Conservation (phyloP, 1,140 invertebrate species). For the Linepithema humile region DNA sequence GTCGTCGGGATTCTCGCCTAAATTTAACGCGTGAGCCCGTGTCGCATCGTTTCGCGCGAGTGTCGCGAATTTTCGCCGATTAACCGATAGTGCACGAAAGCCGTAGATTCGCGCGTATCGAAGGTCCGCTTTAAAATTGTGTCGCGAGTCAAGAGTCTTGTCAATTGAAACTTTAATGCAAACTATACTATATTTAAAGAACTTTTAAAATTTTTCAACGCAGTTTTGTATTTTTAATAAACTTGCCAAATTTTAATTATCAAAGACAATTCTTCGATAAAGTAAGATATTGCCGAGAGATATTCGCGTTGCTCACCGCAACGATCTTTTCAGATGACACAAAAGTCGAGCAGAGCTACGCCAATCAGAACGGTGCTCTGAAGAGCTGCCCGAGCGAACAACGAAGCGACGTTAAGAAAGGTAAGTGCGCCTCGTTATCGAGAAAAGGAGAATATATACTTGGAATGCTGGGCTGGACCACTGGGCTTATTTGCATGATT, state of each 20-base stretch:
- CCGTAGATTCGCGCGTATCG: neutral
- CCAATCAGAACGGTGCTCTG: slow-evolving; percentile 75
- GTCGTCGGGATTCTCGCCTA: slow-evolving; percentile 38
- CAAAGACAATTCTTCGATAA: too few relatives aligned
- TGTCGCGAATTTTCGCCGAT: neutral
- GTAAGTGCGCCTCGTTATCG: slow-evolving; percentile 66
- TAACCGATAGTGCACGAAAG: neutral
- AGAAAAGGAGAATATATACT: slow-evolving; percentile 20
- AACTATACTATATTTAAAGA: neutral
- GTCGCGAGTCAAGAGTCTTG: neutral
- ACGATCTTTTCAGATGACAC: slow-evolving; percentile 76
- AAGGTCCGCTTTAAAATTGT: neutral
- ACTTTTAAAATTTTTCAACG: neutral
- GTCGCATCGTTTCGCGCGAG: neutral
- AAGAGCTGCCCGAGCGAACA: slow-evolving; percentile 69
- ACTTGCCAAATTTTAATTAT: too few relatives aligned
- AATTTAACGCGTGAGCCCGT: slow-evolving; percentile 42
- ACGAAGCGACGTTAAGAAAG: slow-evolving; percentile 66
- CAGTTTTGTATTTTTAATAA: neutral
- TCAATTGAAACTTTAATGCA: neutral
- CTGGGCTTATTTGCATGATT: slow-evolving; percentile 69
- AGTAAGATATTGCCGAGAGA: too few relatives aligned
- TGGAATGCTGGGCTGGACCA: slow-evolving; percentile 61
- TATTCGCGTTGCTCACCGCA: neutral
- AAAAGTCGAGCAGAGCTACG: slow-evolving; percentile 71